phyloP scores from a whole-genome alignment of 1,140 invertebrate species.

The Lepidurus couesii region DNA sequence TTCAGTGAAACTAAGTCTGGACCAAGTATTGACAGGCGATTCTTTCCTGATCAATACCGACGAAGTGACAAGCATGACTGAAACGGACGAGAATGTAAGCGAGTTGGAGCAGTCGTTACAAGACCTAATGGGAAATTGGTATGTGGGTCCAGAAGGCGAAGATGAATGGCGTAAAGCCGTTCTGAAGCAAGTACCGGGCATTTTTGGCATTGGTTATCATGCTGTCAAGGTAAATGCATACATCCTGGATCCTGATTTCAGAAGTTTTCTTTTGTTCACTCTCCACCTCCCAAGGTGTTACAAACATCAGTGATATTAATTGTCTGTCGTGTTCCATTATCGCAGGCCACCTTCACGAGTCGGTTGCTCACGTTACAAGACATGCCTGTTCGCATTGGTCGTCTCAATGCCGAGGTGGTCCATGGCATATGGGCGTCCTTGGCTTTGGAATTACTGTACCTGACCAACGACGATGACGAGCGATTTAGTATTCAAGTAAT shows the following conservation, averaged over 20 bases:
- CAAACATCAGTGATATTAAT: conserved; percentile 21
- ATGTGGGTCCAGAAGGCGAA: conserved; percentile 46
- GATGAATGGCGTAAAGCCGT: conserved; percentile 46
- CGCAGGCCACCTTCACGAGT: conserved; percentile 41
- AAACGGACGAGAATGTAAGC: neutral
- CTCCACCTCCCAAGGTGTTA: neutral
- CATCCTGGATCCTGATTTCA: no score
- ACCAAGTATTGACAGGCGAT: conserved; percentile 47
- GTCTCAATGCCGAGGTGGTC: conserved; percentile 47
- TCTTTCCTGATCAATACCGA: conserved; percentile 38
- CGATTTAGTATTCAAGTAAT: conserved; percentile 50
- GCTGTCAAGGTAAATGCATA: conserved; percentile 34
- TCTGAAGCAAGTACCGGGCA: conserved; percentile 42
- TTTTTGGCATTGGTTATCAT: conserved; percentile 49
- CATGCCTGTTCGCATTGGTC: conserved; percentile 46
- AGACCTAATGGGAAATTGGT: conserved; percentile 48
- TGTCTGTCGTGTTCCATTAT: conserved; percentile 35
- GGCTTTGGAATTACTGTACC: conserved; percentile 50
- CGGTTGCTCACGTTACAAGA: conserved; percentile 45
- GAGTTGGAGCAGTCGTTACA: conserved; percentile 43
- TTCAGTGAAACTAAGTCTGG: conserved; percentile 49
- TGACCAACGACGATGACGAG: conserved; percentile 56
- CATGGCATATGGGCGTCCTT: conserved; percentile 51
- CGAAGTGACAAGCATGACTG: conserved; percentile 34
- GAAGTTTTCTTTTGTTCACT: no score